Conservation (phyloP, 1,140 invertebrate genomes). For the Megalopta genalis region DNA sequence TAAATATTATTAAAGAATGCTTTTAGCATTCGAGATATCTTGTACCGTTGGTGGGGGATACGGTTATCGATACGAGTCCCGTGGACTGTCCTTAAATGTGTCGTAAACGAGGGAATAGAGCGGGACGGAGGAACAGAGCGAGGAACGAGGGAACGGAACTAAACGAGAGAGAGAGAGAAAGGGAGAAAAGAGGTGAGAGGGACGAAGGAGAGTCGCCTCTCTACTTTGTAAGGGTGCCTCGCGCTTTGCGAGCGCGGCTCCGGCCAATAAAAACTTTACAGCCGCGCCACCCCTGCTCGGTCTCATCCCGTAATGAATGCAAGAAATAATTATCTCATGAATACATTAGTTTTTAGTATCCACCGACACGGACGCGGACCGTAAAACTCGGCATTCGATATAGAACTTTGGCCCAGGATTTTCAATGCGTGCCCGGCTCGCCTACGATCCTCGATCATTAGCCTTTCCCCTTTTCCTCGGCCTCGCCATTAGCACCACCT, state of each 20-base stretch:
- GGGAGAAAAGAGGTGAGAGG: background rate
- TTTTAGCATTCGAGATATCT: slow-evolving; percentile 59
- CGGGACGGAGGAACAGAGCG: background rate
- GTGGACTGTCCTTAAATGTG: slow-evolving; percentile 61
- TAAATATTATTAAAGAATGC: slow-evolving; percentile 60
- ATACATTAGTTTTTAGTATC: slow-evolving; percentile 77
- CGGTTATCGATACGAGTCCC: slow-evolving; percentile 49
- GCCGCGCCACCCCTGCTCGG: background rate
- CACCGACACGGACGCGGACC: slow-evolving; percentile 66
- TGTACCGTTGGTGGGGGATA: slow-evolving; percentile 33
- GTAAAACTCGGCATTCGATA: slow-evolving; percentile 65
- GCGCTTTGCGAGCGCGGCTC: slow-evolving; percentile 46
- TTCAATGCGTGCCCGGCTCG: slow-evolving; percentile 49
- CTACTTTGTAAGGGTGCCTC: slow-evolving; percentile 74
- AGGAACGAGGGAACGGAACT: background rate
- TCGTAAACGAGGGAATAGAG: slow-evolving; percentile 57
- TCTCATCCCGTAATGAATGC: slow-evolving; percentile 72
- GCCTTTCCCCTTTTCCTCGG: background rate
- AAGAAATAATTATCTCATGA: slow-evolving; percentile 79
- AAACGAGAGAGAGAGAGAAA: too few species aligned
- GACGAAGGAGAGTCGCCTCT: slow-evolving; percentile 13
- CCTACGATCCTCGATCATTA: slow-evolving; percentile 54
- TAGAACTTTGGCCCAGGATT: slow-evolving; percentile 67
- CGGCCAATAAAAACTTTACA: slow-evolving; percentile 10
- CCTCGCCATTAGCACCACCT: slow-evolving; percentile 34